These are phyloP conservation scores for Tinea pellionella DNA, from an alignment of 2,888 invertebrate genomes.

Conservation along the genomic window DNA sequence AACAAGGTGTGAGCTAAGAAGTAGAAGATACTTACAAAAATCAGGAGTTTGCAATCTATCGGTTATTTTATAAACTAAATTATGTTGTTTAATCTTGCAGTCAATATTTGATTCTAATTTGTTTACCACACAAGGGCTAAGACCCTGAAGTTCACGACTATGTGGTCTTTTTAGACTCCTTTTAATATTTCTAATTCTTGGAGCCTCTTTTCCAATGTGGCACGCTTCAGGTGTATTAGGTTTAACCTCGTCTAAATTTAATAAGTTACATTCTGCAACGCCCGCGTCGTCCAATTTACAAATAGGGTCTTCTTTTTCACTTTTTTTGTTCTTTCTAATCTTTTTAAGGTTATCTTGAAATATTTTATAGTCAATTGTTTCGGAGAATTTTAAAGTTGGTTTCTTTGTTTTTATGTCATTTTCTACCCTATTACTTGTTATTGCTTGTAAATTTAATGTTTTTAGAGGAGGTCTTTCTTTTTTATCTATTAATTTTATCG, in stretches of 20 bases:
- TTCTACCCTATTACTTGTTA: conserved; percentile 2
- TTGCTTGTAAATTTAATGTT: conserved; percentile 27
- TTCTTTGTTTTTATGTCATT: conserved; percentile 21
- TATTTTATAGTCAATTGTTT: conserved; percentile 30
- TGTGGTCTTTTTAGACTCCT: conserved; percentile 49
- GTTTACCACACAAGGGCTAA: conserved; percentile 26
- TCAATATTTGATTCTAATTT: neutral
- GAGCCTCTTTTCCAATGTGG: conserved; percentile 25
- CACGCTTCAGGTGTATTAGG: neutral
- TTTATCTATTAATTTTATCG: conserved; percentile 28
- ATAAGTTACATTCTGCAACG: neutral
- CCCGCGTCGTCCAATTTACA: neutral
- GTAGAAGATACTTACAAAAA: conserved; percentile 30
- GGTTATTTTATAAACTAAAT: conserved; percentile 16
- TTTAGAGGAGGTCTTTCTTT: conserved; percentile 26
- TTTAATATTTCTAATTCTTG: conserved; percentile 42
- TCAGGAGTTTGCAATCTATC: conserved; percentile 31
- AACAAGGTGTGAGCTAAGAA: too few relatives aligned
- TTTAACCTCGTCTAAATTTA: neutral
- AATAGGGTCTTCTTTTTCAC: neutral
- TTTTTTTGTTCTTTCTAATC: neutral
- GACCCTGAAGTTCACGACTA: conserved; percentile 46
- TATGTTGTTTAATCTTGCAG: neutral
- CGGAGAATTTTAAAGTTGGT: conserved; percentile 31
- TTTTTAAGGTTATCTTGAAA: conserved; percentile 27